phyloP scores from a whole-genome alignment of 2,888 invertebrate genomes.

The Sympetrum striolatum region DNA sequence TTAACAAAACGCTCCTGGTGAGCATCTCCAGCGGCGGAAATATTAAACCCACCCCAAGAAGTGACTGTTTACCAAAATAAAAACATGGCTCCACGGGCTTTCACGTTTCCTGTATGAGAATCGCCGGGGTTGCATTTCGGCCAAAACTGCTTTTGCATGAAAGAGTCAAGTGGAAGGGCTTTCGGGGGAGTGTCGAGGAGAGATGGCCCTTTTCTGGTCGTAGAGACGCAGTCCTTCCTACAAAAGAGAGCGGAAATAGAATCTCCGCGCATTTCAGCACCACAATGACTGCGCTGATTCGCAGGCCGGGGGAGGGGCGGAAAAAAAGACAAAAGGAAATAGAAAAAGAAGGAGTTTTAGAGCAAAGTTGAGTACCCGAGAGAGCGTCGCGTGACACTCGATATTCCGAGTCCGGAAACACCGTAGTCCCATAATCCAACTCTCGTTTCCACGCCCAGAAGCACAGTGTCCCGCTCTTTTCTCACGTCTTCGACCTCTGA shows the following conservation, averaged over 20 bases:
- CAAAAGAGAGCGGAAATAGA: background rate
- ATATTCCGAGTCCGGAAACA: constrained; percentile 33
- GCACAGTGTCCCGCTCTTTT: background rate
- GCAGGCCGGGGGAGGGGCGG: background rate
- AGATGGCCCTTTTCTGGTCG: background rate
- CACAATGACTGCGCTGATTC: background rate
- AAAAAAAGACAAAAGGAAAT: background rate
- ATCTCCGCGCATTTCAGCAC: background rate
- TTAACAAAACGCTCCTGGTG: no score
- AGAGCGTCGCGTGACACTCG: constrained; percentile 25
- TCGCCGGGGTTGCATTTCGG: background rate
- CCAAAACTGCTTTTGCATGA: background rate
- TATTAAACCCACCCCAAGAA: no score
- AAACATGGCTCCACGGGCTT: no score
- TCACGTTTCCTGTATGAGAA: background rate
- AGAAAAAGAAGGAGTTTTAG: background rate
- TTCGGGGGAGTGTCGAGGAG: background rate
- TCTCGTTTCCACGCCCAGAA: background rate
- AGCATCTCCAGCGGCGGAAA: no score
- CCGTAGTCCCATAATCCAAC: constrained; percentile 26
- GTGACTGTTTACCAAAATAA: no score
- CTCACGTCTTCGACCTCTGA: constrained; percentile 11
- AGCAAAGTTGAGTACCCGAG: background rate
- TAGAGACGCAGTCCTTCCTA: background rate
- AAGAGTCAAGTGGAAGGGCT: background rate